Evolutionary conservation across 2,113 vertebrate species (phyloP), one percentile per base, ranked within the genome.

Genomic region (Camelus dromedarius): DNA sequence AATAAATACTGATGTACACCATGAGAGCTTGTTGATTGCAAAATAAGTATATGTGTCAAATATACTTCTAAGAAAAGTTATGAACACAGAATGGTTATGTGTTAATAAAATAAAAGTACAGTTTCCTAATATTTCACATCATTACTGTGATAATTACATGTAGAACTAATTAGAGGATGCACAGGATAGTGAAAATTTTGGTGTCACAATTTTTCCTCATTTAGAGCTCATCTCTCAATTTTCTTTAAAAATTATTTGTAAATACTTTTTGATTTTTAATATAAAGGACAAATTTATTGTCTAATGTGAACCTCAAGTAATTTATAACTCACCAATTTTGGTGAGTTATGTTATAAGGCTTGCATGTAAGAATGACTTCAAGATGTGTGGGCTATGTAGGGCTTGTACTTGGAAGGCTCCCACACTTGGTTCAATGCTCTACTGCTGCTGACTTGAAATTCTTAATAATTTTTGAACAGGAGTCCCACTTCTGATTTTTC

Each of bases 31-130:
- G 48, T 89, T 66, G 38, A 79, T 92, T 14, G 38, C 35, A 67
- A 86, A 76, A 35, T 52, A 83, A 4, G 20, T 93, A 89, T 93
- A 91, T 48, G 75, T 38, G 4, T 66, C 42, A 89, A 30, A 48
- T 0, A 58, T 8, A 22, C 5, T 56, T 72, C 10, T 30, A 50
- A 83, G 20, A 85, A 72, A 88, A 46, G 1, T 35, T 62, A 8
- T 42, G 32, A 93, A 75, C 11, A 6, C 8, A 66, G 6, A 85
- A 82, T 64, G 16, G 15, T 10, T 77, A 13, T 58, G 28, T 83
- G n/a, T 62, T 87, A 87, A 64, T 69, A 89, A 79, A 84, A 5
- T 42, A 32, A 92, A 87, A 84, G 15, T 30, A 73, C 18, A 30
- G 2, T 12, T 88, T 8, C 20, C 80, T 90, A 95, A 52, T 32